phyloP scores from a whole-genome alignment of 1,140 invertebrate genomes.

The Drosophila persimilis region DNA sequence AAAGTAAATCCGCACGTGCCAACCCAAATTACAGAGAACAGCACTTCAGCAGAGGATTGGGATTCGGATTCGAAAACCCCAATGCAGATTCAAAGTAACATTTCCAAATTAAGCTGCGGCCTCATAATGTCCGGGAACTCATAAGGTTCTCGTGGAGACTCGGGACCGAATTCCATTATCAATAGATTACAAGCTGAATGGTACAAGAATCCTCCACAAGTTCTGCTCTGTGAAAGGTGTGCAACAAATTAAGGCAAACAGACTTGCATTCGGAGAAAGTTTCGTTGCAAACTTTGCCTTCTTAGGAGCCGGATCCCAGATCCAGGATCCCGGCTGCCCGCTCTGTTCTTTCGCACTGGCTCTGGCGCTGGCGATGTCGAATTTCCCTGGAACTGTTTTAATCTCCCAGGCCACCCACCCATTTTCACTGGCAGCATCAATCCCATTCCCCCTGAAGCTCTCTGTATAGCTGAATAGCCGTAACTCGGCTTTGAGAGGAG shows the following conservation, averaged over 20 bases:
- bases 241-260: slow-evolving; percentile 47
- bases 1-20: slow-evolving; percentile 53
- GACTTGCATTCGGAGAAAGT: slow-evolving; percentile 53
- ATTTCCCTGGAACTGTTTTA: slow-evolving; percentile 51
- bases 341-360: slow-evolving; percentile 12
- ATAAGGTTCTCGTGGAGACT: neutral
- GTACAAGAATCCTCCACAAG: neutral
- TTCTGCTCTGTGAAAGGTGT: slow-evolving; percentile 19
- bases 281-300: slow-evolving; percentile 54
- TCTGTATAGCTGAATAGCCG: slow-evolving; percentile 19
- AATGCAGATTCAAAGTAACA: slow-evolving; percentile 44
- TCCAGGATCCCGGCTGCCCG: too few species aligned
- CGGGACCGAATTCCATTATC: slow-evolving; percentile 24
- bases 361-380: slow-evolving; percentile 1
- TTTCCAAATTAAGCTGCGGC: slow-evolving; percentile 39
- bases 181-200: slow-evolving; percentile 24
- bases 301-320: slow-evolving; percentile 2
- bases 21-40: slow-evolving; percentile 31
- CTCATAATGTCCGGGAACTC: slow-evolving; percentile 13
- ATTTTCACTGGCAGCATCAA: neutral
- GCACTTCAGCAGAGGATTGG: slow-evolving; percentile 1
- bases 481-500: slow-evolving; percentile 42
- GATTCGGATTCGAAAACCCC: slow-evolving; percentile 5
- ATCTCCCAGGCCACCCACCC: slow-evolving; percentile 40
- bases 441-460: neutral